These are phyloP conservation scores for Listronotus oregonensis DNA, from an alignment of 1,140 invertebrate species.

Conservation along the genomic window DNA sequence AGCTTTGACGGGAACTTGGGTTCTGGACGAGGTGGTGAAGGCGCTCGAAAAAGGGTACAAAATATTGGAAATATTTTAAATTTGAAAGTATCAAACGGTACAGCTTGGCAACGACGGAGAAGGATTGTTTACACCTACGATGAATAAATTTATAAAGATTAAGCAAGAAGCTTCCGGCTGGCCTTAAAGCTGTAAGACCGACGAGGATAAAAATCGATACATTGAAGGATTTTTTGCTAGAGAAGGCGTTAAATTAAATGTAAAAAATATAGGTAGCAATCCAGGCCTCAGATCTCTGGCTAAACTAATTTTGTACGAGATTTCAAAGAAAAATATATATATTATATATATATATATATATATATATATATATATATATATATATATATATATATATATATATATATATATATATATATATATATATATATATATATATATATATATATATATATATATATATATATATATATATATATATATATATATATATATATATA, in stretches of 20 bases:
- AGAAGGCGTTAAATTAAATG: constrained; percentile 54
- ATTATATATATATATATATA: too few species aligned
- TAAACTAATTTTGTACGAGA: constrained; percentile 43
- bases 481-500: too few species aligned
- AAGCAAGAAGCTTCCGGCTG: constrained; percentile 52
- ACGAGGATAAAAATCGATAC: constrained; percentile 47
- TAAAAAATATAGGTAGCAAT: too few species aligned
- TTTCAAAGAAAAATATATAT: too few species aligned
- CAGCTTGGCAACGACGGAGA: constrained; percentile 28
- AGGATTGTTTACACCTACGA: constrained; percentile 48
- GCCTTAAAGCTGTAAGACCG: constrained; percentile 43
- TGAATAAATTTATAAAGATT: constrained; percentile 41
- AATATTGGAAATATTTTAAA: constrained; percentile 30
- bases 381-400: too few species aligned
- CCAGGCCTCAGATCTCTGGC: too few species aligned
- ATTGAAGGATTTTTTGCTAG: constrained; percentile 49
- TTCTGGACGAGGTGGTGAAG: constrained; percentile 51
- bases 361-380: too few species aligned
- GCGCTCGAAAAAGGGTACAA: constrained; percentile 41
- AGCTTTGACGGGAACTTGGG: constrained; percentile 32
- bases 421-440: too few species aligned
- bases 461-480: too few species aligned
- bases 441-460: too few species aligned
- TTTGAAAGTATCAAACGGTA: constrained; percentile 49
- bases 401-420: constrained; percentile 52